Evolutionary conservation across 2,113 vertebrate species (phyloP).

Genomic region (Heterotilapia buettikoferi): DNA sequence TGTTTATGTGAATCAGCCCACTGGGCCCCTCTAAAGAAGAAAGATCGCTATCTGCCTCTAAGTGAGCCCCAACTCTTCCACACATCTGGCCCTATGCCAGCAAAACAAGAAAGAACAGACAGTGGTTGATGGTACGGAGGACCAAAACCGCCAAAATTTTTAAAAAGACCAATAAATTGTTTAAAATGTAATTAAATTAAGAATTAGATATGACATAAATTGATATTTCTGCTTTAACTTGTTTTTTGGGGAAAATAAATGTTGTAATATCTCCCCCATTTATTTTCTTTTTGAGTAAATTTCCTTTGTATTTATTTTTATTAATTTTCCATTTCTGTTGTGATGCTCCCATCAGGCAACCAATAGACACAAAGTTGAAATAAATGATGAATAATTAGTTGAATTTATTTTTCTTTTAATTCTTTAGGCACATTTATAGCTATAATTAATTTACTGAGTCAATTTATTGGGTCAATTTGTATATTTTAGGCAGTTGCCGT

Average conservation of each 20-base stretch:
- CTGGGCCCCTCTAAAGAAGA: slow-evolving; percentile 35
- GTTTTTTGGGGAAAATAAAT: background rate
- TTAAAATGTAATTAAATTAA: background rate
- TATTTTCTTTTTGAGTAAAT: background rate
- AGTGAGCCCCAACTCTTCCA: background rate
- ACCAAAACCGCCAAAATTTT: fast-evolving
- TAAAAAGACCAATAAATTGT: background rate
- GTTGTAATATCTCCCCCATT: background rate
- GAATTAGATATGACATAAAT: background rate
- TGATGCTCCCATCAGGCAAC: background rate
- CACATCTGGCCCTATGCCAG: slow-evolving; percentile 41
- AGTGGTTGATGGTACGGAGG: background rate
- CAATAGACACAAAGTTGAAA: background rate
- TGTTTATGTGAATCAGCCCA: slow-evolving; percentile 54
- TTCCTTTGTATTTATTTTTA: background rate
- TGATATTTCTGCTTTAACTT: background rate
- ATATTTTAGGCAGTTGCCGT: background rate
- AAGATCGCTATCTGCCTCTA: slow-evolving; percentile 50
- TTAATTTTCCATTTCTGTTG: background rate
- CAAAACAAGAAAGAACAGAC: background rate
- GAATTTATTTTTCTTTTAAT: background rate
- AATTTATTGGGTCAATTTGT: background rate
- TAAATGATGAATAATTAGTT: background rate
- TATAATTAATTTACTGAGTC: background rate
- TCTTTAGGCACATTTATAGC: background rate